Evolutionary conservation across 2,797 vertebrate genomes (phyloP).

Genomic region (Gymnodraco acuticeps): DNA sequence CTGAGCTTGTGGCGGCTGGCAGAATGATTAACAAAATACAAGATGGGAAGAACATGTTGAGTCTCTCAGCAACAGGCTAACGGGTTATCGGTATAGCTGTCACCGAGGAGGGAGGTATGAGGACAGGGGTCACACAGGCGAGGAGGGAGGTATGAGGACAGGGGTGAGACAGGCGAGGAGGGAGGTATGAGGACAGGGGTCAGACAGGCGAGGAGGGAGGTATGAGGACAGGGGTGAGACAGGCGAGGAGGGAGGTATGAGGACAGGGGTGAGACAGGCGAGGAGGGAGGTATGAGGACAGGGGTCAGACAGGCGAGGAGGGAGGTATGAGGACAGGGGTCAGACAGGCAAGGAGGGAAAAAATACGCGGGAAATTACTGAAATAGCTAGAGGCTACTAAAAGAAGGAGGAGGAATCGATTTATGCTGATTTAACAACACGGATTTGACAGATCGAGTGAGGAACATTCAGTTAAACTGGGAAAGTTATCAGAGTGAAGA

Average conservation of each 20-base stretch:
- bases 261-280: conserved; percentile 10
- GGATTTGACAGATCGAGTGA: conserved; percentile 26
- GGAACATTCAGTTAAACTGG: conserved; percentile 9
- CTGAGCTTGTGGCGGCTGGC: conserved; percentile 17
- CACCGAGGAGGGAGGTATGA: conserved; percentile 21
- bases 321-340: conserved; percentile 25
- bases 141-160: conserved; percentile 17
- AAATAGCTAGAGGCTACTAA: conserved; percentile 36
- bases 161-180: conserved; percentile 15
- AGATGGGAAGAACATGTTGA: conserved; percentile 13
- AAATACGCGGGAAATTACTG: conserved; percentile 29
- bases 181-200: conserved; percentile 25
- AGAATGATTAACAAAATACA: conserved; percentile 14
- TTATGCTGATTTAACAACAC: conserved; percentile 41
- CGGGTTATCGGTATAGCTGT: conserved; percentile 25
- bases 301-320: too few species aligned
- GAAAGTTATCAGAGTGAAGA: conserved; percentile 43
- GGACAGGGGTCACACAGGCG: conserved; percentile 10
- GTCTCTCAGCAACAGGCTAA: conserved; percentile 28
- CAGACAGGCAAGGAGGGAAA: conserved; percentile 15
- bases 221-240: too few species aligned
- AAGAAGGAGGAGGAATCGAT: conserved; percentile 14
- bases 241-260: conserved; percentile 21
- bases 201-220: conserved; percentile 14
- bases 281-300: too few species aligned